These are phyloP conservation scores for Brachymystax lenok DNA, from an alignment of 2,797 vertebrate genomes.

Conservation along the genomic window DNA sequence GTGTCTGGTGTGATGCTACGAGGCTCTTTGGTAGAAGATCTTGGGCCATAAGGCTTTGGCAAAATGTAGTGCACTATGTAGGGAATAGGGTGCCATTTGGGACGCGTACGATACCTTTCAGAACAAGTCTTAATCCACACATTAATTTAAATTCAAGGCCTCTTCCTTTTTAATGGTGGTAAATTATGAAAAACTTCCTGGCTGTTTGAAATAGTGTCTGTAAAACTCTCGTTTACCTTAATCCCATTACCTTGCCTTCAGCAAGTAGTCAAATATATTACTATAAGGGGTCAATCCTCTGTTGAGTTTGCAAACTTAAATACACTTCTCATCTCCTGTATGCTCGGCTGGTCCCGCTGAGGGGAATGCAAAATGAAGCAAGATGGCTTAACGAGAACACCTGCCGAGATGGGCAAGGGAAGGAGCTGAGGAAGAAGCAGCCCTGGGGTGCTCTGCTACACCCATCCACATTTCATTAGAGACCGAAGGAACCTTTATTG, in stretches of 20 bases:
- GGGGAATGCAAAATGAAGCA: conserved; percentile 57
- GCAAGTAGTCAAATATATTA: conserved; percentile 29
- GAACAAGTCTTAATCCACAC: not conserved
- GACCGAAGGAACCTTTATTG: conserved; percentile 53
- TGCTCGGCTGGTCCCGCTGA: conserved; percentile 31
- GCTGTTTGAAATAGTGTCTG: conserved; percentile 24
- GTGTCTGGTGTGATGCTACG: not conserved
- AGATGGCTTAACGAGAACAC: conserved; percentile 53
- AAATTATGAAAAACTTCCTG: not conserved
- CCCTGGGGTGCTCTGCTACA: conserved; percentile 30
- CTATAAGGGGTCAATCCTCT: conserved; percentile 35
- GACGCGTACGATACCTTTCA: not conserved
- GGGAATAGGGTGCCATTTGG: not conserved
- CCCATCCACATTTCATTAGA: conserved; percentile 60
- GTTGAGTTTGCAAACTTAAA: conserved; percentile 43
- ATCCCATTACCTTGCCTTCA: conserved; percentile 31
- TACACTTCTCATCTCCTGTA: conserved; percentile 37
- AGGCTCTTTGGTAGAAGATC: not conserved
- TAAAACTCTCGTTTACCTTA: conserved; percentile 33
- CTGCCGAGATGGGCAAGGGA: conserved; percentile 48
- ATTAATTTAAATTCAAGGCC: not conserved
- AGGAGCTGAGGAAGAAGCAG: conserved; percentile 29
- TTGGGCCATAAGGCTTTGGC: not conserved
- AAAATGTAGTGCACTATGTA: not conserved
- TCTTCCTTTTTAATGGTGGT: not conserved